phyloP scores from a whole-genome alignment of 2,797 vertebrate genomes.

The Acanthurus tractus region DNA sequence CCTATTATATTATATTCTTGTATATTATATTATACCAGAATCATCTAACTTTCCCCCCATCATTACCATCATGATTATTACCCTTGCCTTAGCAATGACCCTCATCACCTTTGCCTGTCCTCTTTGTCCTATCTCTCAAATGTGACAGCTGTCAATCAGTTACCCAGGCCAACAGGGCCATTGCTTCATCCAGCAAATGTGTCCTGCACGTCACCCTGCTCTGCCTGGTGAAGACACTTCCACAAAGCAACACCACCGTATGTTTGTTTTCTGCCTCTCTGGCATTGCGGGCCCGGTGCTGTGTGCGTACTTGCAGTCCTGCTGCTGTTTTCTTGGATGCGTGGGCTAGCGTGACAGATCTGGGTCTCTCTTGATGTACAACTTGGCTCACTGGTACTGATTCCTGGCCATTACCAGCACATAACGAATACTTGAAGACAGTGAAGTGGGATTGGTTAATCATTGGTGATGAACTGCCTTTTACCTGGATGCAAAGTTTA shows the following conservation, averaged over 20 bases:
- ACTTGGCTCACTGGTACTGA: conserved; percentile 53
- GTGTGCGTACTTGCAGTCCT: conserved; percentile 37
- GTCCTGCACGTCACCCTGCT: not conserved
- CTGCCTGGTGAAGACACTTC: not conserved
- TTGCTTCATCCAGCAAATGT: conserved; percentile 2
- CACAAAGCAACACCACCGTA: not conserved
- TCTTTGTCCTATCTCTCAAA: conserved; percentile 10
- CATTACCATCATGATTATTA: not conserved
- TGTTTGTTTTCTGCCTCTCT: conserved; percentile 31
- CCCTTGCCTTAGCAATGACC: conserved; percentile 42
- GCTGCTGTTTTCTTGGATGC: conserved; percentile 47
- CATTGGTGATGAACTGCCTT: not conserved
- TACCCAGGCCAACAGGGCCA: not conserved
- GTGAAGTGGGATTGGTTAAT: conserved; percentile 38
- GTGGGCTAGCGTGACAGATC: conserved; percentile 75
- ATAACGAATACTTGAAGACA: conserved; percentile 52
- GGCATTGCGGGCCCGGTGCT: conserved; percentile 29
- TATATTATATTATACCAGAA: not conserved
- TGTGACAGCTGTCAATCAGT: conserved; percentile 66
- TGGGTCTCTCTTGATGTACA: conserved; percentile 70
- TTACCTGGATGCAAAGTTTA: conserved; percentile 25
- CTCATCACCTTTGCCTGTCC: conserved; percentile 11
- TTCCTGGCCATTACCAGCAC: conserved; percentile 55
- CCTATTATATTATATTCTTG: not conserved
- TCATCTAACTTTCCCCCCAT: too few relatives aligned